Evolutionary conservation across 2,113 vertebrate species (phyloP), one percentile per base, ranked within the genome.

Genomic region (Rhinoderma darwinii): DNA sequence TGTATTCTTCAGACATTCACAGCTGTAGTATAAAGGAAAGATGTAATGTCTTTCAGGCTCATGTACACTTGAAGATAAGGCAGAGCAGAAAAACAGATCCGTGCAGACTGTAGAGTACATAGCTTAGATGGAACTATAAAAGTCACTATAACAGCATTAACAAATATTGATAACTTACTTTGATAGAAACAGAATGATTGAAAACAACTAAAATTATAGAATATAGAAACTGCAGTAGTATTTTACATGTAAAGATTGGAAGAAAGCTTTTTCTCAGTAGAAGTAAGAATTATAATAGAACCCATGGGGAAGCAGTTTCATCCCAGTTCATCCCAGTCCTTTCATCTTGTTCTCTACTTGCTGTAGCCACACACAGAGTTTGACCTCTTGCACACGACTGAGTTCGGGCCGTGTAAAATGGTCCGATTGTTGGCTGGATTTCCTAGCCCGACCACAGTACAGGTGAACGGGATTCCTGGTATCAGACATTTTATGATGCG

Each of bases 41-140:
- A 43, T 75, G 72, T 84, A 17, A 56, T 59, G 54, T 84, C 32
- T 82, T 82, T 43, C 59, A 30, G 79, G 56, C 37, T 82, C 41
- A 66, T 66, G 79, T 82, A 82, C 79, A 82, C 50, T 82, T 66
- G 56, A 81, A n/a, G 59, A 61, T 61, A 41, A 81, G 59, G 78
- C 39, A 81, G 39, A 25, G 50, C 32, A 80, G 22, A 81, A 81
- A 27, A 61, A 81, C 50, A 15, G 56, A 63, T 63, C 22, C 5
- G 17, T 41, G 20, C 22, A 43, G 78, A 18, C 11, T 27, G 59
- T 32, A 81, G 54, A 27, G 76, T 37, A 15, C 37, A 39, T 61
- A 12, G 37, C 32, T 63, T 20, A 44, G 39, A 81, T 82, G 79
- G 25, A 44, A 44, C n/a, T n/a, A 56, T 22, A 43, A 39, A 4